Evolutionary conservation across 2,113 vertebrate species (phyloP), one percentile per base, ranked within the genome.

Genomic region (Engystomops pustulosus): DNA sequence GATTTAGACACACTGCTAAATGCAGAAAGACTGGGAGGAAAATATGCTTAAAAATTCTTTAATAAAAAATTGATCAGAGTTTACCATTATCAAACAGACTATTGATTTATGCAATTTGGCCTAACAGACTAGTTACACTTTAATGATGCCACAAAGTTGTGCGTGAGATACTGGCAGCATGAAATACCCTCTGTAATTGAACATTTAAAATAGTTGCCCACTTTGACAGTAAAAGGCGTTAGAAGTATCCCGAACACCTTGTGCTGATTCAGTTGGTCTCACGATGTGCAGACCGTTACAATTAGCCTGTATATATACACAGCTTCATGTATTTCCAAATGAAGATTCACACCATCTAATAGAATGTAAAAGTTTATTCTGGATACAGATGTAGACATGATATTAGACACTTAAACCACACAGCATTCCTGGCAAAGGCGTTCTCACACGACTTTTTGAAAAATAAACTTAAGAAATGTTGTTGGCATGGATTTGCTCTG

Each of bases 351-450:
- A 69, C 82, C 60, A 41, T 27, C 41, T 68, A 68, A 69, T 79
- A 85, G 53, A 79, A 47, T 85, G 62, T 58, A 85, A 85, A 85
- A 69, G 83, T 85, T 85, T 85, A 85, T 79, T 85, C 62, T 85
- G 83, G 83, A 85, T 70, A 51, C 17, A 55, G 55, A 70, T 79
- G 75, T 60, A 85, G 83, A 85, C 83, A 70, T 85, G 83, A 85
- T 79, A 85, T 85, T 85, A 85, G 83, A 85, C 75, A 85, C 83
- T 85, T 79, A 27, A 58, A 85, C 83, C 83, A 85, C 83, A 85
- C 70, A 55, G 62, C 75, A 85, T 85, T 85, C 83, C 83, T 85
- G 83, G 83, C 74, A 79, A 27, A 85, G 83, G 62, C 75, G 62
- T 85, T 85, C 83, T 85, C 75, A 85, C 49, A 84, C 72, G 25